Base-by-base conservation (phyloP, 2,888 invertebrate species). In the Trissolcus japonicus region DNA sequence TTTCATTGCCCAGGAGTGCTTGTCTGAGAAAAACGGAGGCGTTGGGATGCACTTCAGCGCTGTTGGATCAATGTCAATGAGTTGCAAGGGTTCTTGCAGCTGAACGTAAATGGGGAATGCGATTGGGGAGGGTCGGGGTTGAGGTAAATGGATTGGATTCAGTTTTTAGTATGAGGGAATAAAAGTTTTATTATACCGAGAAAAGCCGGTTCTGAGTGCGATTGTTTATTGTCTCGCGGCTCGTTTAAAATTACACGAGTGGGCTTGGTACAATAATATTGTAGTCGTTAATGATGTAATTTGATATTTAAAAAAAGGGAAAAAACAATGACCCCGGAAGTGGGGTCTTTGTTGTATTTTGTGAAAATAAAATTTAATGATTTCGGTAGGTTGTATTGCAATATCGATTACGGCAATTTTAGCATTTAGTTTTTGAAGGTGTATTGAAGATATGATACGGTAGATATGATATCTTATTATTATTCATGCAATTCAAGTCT, bases 31-130 rank as follows among this genome's bases (percentile, higher is more conserved):
- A 35, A 59, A 50, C 55, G 61, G 16, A 61, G 56, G 62, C 61
- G 69, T 61, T 21, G 55, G 62, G 62, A 63, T 35, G 65, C 69
- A 69, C 51, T 62, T 62, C 29, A 54, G 43, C 59, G 46, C 25
- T 53, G 65, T 72, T 72, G 72, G 72, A 72, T 72, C 72, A 65
- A 72, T 72, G 63, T 51, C 72, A 54, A 46, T 57, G 53, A 65
- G 40, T 14, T n/a, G 25, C 16, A 57, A 63, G 57, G 71, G 69
- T 51, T 69, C 62, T 55, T 55, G 56, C 61, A 48, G 55, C 21
- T 48, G 41, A 56, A 56, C 41, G 16, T 4, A 19, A 60, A 69
- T 56, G 50, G 48, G 25, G 41, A 61, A 61, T 69, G 61, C 53
- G 35, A 35, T 69, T 55, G 35, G 50, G 21, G 25, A 61, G 61